These are phyloP conservation scores for Acanthurus tractus DNA, from an alignment of 2,797 vertebrate species.

Conservation along the genomic window DNA sequence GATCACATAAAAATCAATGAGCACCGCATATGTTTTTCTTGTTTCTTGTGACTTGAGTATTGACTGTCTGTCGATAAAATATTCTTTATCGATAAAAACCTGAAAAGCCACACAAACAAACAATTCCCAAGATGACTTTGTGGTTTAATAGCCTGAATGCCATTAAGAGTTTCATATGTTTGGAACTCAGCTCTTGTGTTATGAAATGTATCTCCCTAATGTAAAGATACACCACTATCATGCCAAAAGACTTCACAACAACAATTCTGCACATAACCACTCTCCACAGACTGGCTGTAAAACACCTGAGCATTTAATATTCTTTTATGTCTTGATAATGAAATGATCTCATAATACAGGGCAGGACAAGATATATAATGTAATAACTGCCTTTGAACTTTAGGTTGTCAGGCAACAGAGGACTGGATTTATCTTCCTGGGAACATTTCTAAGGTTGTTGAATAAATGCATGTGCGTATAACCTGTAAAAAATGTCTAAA, in stretches of 20 bases:
- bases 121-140: neutral
- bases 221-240: slow-evolving; percentile 14
- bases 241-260: slow-evolving; percentile 11
- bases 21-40: slow-evolving; percentile 20
- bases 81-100: slow-evolving; percentile 9
- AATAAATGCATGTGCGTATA: neutral
- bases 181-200: slow-evolving; percentile 4
- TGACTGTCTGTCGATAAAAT: slow-evolving; percentile 23
- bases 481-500: neutral
- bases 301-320: neutral
- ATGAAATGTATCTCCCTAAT: slow-evolving; percentile 4
- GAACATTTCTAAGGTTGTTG: too few relatives aligned
- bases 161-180: neutral
- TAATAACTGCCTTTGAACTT: slow-evolving; percentile 44
- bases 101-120: slow-evolving; percentile 27
- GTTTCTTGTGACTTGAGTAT: slow-evolving; percentile 9
- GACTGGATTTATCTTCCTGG: too few relatives aligned
- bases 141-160: slow-evolving; percentile 3
- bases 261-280: slow-evolving; percentile 20
- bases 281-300: neutral
- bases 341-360: slow-evolving; percentile 25
- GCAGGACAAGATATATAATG: neutral
- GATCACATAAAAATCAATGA: slow-evolving; percentile 39
- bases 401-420: slow-evolving; percentile 5
- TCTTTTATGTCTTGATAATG: slow-evolving; percentile 25